These are phyloP conservation scores for Drosophila willistoni DNA, from an alignment of 1,140 invertebrate species.

Conservation along the genomic window DNA sequence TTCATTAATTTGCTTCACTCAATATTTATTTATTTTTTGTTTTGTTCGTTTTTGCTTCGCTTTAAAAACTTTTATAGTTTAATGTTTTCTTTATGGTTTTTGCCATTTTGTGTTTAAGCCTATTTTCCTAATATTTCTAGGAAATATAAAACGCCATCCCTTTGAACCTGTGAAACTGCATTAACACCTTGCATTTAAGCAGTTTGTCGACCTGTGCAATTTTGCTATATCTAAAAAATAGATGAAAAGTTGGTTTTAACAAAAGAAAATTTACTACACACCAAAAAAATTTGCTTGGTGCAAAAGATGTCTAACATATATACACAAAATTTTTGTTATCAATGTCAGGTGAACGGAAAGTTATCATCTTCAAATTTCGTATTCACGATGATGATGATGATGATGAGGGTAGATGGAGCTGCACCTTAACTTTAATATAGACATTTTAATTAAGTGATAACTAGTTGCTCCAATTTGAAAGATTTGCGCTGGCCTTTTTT, in stretches of 20 bases:
- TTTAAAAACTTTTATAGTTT: neutral
- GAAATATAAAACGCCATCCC: no score
- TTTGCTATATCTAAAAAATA: no score
- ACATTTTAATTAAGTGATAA: slow-evolving; percentile 69
- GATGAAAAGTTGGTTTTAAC: no score
- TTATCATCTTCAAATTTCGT: slow-evolving; percentile 3
- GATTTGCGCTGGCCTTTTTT: neutral
- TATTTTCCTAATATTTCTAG: no score
- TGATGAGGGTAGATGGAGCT: slow-evolving; percentile 31
- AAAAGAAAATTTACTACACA: no score
- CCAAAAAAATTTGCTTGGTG: no score
- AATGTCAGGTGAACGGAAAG: neutral
- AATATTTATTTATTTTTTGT: no score
- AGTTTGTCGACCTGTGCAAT: no score
- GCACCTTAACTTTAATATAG: slow-evolving; percentile 33
- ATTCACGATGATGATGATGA: slow-evolving; percentile 2
- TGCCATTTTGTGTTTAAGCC: neutral
- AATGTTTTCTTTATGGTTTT: no score
- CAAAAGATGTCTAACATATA: neutral
- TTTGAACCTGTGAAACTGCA: no score
- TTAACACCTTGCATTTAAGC: no score
- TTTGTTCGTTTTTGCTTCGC: neutral
- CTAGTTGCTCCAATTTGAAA: slow-evolving; percentile 11
- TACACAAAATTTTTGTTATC: slow-evolving; percentile 2
- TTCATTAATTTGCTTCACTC: neutral